Base-by-base conservation (phyloP, 2,888 invertebrate genomes). In the Apodemia duryi region DNA sequence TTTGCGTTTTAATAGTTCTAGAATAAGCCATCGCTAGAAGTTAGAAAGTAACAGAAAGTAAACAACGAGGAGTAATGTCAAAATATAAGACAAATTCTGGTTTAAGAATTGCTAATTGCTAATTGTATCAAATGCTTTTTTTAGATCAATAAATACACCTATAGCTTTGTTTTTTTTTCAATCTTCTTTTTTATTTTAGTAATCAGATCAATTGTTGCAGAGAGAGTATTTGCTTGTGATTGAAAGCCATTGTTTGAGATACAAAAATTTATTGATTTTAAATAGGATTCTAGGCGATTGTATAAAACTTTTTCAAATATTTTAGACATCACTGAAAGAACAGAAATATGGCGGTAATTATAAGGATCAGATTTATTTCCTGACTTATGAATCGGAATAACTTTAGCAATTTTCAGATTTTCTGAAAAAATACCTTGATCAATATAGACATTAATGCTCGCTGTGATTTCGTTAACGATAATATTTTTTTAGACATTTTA, bases 111-210 rank as follows among this genome's bases (percentile, higher is more conserved):
- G 21, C 21, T 21, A 21, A 32, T 63, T 52, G 29, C 57, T 57
- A 28, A 64, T 49, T 21, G 64, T 64, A 51, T 49, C 64, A 28
- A 64, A 64, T 11, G 61, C 49, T 13, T 61, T 61, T 61, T 61
- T 64, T 13, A 64, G 49, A 11, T 64, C 61, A 62, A 62, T 61
- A 52, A 65, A 65, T 29, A 54, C 38, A 38, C 62, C 65, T 61
- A 65, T 29, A 10, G 51, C 61, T 32, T 61, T 49, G 11, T 61
- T 49, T 49, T 64, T 64, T 61, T 11, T 21, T 64, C 64, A 61
- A 64, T 51, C 21, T 28, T 51, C 10, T 29, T 51, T 64, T 61
- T 64, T 9, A 63, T 63, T 52, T 51, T 52, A 35, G 49, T 63
- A 2, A 51, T 35, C 0, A 52, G 10, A 35, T 63, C 63, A 51